Evolutionary conservation across 2,113 vertebrate genomes (phyloP).

Genomic region (Phylloscopus trochiloides): DNA sequence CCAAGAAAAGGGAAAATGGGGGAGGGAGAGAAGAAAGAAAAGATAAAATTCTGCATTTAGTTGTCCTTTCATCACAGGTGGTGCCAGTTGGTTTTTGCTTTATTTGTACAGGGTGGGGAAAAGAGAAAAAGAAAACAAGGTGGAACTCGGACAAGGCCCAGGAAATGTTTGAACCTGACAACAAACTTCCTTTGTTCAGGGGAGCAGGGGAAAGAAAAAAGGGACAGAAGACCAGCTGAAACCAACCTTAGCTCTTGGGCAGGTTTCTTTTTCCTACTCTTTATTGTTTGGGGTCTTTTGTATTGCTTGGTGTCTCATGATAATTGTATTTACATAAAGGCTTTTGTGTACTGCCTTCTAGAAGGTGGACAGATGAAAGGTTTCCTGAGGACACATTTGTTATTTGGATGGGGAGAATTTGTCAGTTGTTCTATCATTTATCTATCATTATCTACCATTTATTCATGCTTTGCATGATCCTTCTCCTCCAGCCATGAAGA

Average conservation of each 20-base stretch:
- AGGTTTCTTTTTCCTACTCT: background rate
- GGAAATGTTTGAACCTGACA: slow-evolving; percentile 70
- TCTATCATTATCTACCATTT: background rate
- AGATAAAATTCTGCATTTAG: slow-evolving; percentile 77
- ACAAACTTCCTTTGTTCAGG: slow-evolving; percentile 77
- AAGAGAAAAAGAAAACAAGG: slow-evolving; percentile 78
- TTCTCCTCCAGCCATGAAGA: background rate
- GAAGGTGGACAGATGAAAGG: background rate
- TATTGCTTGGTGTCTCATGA: background rate
- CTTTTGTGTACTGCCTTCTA: background rate
- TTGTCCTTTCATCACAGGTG: slow-evolving; percentile 74
- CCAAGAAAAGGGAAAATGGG: slow-evolving; percentile 60
- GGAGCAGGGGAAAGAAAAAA: background rate
- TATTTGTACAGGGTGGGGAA: slow-evolving; percentile 84
- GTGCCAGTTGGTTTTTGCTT: slow-evolving; percentile 72
- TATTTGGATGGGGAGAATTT: background rate
- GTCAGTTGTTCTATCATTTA: background rate
- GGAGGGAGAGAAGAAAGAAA: slow-evolving; percentile 65
- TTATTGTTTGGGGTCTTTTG: slow-evolving; percentile 20
- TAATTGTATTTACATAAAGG: background rate
- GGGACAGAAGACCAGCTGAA: slow-evolving; percentile 42
- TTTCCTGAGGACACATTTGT: background rate
- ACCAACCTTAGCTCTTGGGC: background rate
- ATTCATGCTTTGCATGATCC: background rate
- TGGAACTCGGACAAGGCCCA: slow-evolving; percentile 76